Percentiles rank a stretch among this genome's conserved stretches.
Evolutionary conservation across 1,140 invertebrate genomes (phyloP).

Genomic region (Hylaeus anthracinus): DNA sequence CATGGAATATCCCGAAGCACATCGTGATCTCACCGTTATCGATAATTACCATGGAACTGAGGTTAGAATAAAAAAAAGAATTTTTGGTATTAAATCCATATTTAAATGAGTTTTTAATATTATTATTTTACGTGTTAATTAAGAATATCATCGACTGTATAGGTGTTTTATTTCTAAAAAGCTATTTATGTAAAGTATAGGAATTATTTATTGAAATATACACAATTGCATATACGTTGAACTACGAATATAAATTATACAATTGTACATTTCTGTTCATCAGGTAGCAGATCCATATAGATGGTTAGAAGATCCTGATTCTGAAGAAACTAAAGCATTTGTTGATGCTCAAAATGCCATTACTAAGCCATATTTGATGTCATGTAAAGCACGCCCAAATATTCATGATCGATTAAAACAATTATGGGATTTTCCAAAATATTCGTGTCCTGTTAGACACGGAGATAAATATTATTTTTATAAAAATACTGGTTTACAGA

Average conservation of each 20-base stretch:
- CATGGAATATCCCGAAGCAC: constrained; percentile 87
- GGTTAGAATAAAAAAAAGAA: constrained; percentile 80
- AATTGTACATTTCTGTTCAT: background rate
- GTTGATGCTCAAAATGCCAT: constrained; percentile 96
- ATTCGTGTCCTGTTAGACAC: constrained; percentile 91
- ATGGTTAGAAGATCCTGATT: constrained; percentile 98
- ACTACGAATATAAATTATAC: background rate
- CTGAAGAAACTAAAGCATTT: constrained; percentile 94
- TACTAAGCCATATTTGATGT: constrained; percentile 91
- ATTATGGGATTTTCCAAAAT: constrained; percentile 98
- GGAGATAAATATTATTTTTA: constrained; percentile 96
- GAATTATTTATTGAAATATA: background rate
- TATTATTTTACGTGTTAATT: background rate
- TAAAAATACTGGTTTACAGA: constrained; percentile 97
- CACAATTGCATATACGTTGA: background rate
- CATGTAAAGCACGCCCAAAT: constrained; percentile 87
- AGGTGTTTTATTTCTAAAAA: background rate
- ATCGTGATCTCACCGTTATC: constrained; percentile 88
- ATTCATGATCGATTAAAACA: constrained; percentile 91
- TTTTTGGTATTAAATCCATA: background rate
- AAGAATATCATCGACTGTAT: background rate
- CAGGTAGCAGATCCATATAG: constrained; percentile 96
- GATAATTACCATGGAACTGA: constrained; percentile 92
- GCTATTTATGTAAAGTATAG: background rate
- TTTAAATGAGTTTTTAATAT: background rate